Percentiles rank a stretch among this genome's conserved stretches.
These are phyloP conservation scores for Unio pictorum DNA, from an alignment of 2,888 invertebrate species.

Conservation along the genomic window DNA sequence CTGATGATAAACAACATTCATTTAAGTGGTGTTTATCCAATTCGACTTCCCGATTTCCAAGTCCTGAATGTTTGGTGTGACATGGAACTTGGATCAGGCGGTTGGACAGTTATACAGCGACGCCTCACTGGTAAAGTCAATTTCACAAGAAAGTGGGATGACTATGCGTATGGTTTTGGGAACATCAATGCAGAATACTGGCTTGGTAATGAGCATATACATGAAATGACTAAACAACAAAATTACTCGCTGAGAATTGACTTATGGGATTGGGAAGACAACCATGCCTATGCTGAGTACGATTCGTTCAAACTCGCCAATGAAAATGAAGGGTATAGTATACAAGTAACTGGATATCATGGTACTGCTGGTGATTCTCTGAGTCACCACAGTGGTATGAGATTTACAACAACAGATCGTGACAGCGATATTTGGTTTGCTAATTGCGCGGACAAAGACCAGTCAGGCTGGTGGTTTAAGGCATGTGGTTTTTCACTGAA, in stretches of 20 bases:
- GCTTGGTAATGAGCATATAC: constrained; percentile 89
- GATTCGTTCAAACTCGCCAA: constrained; percentile 81
- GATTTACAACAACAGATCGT: constrained; percentile 89
- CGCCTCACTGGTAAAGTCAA: constrained; percentile 84
- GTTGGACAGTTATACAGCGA: constrained; percentile 86
- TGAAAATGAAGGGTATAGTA: constrained; percentile 80
- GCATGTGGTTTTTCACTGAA: constrained; percentile 60
- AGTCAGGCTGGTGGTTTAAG: constrained; percentile 64
- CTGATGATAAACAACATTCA: constrained; percentile 75
- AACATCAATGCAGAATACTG: constrained; percentile 83
- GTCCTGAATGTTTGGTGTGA: constrained; percentile 85
- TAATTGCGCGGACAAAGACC: constrained; percentile 57
- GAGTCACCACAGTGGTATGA: constrained; percentile 89
- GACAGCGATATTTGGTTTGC: constrained; percentile 81
- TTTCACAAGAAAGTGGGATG: constrained; percentile 88
- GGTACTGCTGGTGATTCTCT: constrained; percentile 91
- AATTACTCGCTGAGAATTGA: constrained; percentile 80
- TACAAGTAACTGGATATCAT: constrained; percentile 81
- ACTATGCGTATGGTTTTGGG: constrained; percentile 88
- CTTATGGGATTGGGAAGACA: constrained; percentile 88
- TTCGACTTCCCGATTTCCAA: constrained; percentile 74
- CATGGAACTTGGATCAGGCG: constrained; percentile 71
- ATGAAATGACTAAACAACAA: constrained; percentile 78
- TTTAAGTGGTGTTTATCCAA: constrained; percentile 83
- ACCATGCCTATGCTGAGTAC: constrained; percentile 85